Evolutionary conservation across 2,113 vertebrate genomes (phyloP), one percentile per base, ranked within the genome.

Genomic region (Eudorcas thomsonii): DNA sequence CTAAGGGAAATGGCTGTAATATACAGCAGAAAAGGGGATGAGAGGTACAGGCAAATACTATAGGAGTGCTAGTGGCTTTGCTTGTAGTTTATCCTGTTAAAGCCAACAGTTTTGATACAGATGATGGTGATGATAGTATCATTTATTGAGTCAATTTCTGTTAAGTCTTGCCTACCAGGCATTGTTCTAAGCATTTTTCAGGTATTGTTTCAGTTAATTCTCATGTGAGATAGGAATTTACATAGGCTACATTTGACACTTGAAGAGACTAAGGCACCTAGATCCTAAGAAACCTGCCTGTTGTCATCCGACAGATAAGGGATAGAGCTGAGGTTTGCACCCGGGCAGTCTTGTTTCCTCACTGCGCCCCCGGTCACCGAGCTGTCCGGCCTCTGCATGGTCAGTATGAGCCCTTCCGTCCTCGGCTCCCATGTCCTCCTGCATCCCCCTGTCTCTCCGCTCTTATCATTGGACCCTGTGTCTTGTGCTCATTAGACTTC

Each of bases 201-300:
- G 74, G 13, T 62, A 33, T 82, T 64, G 25, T 93, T 94, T 54
- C 12, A 88, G 57, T 62, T 94, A 55, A 54, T 54, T 88, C n/a
- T 78, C 62, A 48, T 7, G 10, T 45, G n/a, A 82, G 89, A 9
- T 54, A 60, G 50, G 23, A 93, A 71, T 92, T 87, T 71, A 78
- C 10, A 10, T 83, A 80, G 54, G 43, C 30, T 19, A 14, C 7
- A 30, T 80, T 83, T 91, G 15, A 60, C 14, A n/a, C 8, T 3
- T 82, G 88, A 55, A 10, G 59, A 84, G n/a, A 50, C 50, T 30
- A 14, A 57, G 45, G 23, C 57, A 43, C 13, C 71, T 45, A 2
- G 16, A 57, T 50, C 15, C 33, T 92, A 54, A 39, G 23, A 78
- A 33, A 59, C 60, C 90, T 55, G 36, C 11, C 12, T 8, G 2